Base-by-base conservation (phyloP, 2,888 invertebrate species). In the Melipona bicolor region DNA sequence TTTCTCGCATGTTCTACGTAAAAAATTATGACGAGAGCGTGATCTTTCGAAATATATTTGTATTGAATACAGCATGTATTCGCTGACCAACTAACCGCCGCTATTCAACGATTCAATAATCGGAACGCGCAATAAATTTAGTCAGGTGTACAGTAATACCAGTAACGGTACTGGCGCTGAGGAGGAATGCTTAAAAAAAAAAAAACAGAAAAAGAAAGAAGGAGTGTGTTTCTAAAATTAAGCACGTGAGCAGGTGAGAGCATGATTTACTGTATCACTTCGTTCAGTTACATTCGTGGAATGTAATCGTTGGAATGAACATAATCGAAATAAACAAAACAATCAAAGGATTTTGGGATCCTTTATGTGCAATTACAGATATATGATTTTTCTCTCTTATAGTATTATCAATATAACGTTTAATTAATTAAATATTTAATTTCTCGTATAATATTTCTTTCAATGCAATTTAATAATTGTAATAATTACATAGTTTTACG, bases 161-260 rank as follows among this genome's bases (percentile, higher is more conserved):
- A 62, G 72, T 91, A 91, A 91, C 91, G 91, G 91, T 90, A 88
- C 82, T 43, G 62, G 36, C 62, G 74, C 19, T 64, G 69, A 54
- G 32, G 78, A 73, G 87, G 90, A 87, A 90, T 88, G 87, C 83
- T 78, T 67, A 65, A 81, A 89, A 82, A 84, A 71, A 83, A 68
- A 65, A 32, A 84, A 43, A 50, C 50, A 19, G 5, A 13, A 4
- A 9, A n/a, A 70, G 6, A 15, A 17, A 43, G 36, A 27, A 1
- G n/a, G 61, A 54, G 50, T 32, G 54, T 3, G 27, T 85, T 81
- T 83, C 65, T 83, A 56, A 87, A 85, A 80, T 72, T 67, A 79
- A 79, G 67, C 59, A 67, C 59, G 62, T 9, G 36, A 36, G n/a
- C 32, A 61, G 67, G 75, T 78, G 65, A 43, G 52, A 61, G 62